Evolutionary conservation across 2,797 vertebrate species (phyloP).

Genomic region (Tenualosa ilisha): DNA sequence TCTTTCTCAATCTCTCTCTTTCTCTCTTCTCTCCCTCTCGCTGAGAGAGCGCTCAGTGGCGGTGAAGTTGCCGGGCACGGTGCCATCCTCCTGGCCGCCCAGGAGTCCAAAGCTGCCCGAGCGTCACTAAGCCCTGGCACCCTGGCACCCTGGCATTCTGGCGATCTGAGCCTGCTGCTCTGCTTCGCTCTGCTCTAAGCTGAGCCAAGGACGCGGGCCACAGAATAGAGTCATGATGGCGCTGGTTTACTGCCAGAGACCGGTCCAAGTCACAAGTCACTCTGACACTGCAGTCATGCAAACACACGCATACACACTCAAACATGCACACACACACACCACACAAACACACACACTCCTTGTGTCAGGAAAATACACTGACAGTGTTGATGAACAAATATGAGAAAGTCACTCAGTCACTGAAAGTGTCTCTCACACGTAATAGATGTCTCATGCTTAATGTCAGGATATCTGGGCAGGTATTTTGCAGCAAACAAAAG

Average conservation of each 20-base stretch:
- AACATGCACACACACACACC: background rate
- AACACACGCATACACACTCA: background rate
- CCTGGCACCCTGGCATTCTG: background rate
- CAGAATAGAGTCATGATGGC: background rate
- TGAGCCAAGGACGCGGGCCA: no score
- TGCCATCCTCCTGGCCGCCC: background rate
- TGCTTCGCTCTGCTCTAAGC: no score
- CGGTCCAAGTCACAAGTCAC: background rate
- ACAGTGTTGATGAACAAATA: background rate
- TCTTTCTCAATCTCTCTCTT: background rate
- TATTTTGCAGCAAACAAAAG: background rate
- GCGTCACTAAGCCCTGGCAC: background rate
- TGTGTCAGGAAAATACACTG: background rate
- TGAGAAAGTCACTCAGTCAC: background rate
- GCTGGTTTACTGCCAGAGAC: background rate
- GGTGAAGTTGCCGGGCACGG: background rate
- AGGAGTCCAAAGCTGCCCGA: background rate
- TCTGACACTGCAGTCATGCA: background rate
- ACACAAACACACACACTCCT: background rate
- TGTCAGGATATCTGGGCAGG: background rate
- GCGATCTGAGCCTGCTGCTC: background rate
- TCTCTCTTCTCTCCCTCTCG: background rate
- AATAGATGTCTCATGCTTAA: background rate
- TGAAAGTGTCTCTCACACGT: background rate
- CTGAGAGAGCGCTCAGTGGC: no score